Percentiles rank a stretch among this genome's conserved stretches.
These are phyloP conservation scores for Acrocephalus arundinaceus DNA, from an alignment of 2,113 vertebrate species.

Conservation along the genomic window DNA sequence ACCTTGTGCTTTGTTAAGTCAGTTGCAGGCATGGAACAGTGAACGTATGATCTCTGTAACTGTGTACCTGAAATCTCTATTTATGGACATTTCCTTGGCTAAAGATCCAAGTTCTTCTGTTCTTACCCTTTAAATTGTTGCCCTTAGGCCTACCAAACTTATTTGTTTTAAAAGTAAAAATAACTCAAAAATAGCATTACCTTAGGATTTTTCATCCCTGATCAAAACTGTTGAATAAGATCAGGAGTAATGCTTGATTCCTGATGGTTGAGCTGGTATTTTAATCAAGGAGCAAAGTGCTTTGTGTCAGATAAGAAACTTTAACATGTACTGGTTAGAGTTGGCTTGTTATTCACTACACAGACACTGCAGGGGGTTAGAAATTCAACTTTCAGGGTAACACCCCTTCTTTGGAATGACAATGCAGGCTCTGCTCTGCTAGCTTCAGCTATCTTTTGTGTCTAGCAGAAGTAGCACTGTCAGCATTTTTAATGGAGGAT, in stretches of 20 bases:
- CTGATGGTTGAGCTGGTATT: neutral
- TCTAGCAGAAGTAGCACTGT: conserved; percentile 21
- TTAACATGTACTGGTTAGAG: neutral
- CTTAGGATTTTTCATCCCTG: neutral
- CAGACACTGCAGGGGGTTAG: neutral
- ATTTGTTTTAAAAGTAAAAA: neutral
- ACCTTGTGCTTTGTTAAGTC: neutral
- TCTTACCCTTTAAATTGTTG: neutral
- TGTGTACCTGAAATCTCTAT: neutral
- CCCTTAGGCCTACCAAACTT: neutral
- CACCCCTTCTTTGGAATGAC: neutral
- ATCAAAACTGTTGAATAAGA: neutral
- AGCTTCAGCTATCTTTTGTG: conserved; percentile 19
- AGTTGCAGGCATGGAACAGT: neutral
- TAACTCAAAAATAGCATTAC: neutral
- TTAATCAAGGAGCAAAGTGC: neutral
- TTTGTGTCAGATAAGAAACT: neutral
- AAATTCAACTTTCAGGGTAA: neutral
- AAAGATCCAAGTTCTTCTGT: neutral
- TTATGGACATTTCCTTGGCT: neutral
- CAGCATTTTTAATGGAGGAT: conserved; percentile 46
- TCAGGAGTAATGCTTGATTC: neutral
- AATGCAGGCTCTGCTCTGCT: neutral
- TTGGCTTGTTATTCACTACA: neutral
- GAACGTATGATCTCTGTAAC: neutral